Conservation (phyloP, 1,140 invertebrate genomes). For the Ceratitis capitata region DNA sequence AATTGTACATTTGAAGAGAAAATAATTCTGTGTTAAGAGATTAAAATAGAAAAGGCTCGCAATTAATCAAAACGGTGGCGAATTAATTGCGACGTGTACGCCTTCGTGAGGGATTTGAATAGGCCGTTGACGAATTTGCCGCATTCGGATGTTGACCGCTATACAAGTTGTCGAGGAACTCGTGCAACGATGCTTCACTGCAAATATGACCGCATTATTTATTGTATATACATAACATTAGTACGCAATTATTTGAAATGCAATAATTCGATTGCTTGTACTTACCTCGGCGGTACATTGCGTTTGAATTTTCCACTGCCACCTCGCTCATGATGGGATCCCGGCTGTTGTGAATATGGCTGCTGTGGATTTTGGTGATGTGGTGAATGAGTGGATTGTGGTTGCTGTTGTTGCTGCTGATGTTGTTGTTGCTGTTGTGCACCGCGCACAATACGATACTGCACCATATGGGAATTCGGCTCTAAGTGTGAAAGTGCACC, state of each 20-base stretch:
- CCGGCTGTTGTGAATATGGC: constrained; percentile 47
- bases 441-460: constrained; percentile 90
- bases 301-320: constrained; percentile 46
- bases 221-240: too few species aligned
- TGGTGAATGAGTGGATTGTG: constrained; percentile 44
- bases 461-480: constrained; percentile 89
- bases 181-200: constrained; percentile 61
- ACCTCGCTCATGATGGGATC: constrained; percentile 51
- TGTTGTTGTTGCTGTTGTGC: constrained; percentile 69
- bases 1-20: neutral
- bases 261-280: neutral
- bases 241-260: too few species aligned
- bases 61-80: neutral
- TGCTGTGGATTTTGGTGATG: constrained; percentile 53
- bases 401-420: constrained; percentile 56
- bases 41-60: neutral
- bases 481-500: constrained; percentile 80
- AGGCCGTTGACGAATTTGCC: constrained; percentile 50
- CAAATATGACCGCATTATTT: constrained; percentile 15
- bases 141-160: constrained; percentile 62
- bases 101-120: constrained; percentile 52
- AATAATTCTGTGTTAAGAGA: neutral
- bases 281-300: constrained; percentile 44
- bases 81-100: constrained; percentile 59
- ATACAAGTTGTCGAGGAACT: constrained; percentile 64